Percentiles rank a stretch among this genome's conserved stretches.
phyloP scores from a whole-genome alignment of 2,113 vertebrate species.

The Catharus bicknelli region DNA sequence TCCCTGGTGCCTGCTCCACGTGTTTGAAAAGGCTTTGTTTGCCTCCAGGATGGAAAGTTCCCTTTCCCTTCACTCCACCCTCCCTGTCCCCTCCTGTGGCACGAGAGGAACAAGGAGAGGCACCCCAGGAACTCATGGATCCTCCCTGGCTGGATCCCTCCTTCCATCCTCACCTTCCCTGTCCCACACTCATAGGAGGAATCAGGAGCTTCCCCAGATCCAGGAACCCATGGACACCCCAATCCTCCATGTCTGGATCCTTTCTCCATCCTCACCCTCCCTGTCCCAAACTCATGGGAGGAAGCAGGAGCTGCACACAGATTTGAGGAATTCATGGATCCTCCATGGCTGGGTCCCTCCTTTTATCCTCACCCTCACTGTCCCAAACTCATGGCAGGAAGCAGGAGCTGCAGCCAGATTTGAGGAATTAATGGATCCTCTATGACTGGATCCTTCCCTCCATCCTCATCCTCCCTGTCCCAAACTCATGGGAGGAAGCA shows the following conservation, averaged over 20 bases:
- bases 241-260: no score
- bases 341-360: no score
- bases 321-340: no score
- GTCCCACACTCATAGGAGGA: fast-evolving
- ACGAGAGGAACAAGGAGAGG: fast-evolving
- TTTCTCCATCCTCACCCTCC: no score
- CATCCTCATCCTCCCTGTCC: not conserved
- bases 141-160: not conserved
- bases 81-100: not conserved
- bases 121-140: not conserved
- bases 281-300: no score
- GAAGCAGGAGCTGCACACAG: no score
- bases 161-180: fast-evolving
- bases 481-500: not conserved
- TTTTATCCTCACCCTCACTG: no score
- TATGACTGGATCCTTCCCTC: not conserved
- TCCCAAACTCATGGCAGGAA: no score
- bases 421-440: not conserved
- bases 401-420: not conserved
- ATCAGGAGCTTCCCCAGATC: no score
- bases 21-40: not conserved
- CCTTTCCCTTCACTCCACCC: fast-evolving
- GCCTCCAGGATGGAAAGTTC: not conserved
- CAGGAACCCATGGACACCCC: no score
- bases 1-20: not conserved